Evolutionary conservation across 2,113 vertebrate species (phyloP), one percentile per base, ranked within the genome.

Genomic region (Lethenteron camtschaticum): DNA sequence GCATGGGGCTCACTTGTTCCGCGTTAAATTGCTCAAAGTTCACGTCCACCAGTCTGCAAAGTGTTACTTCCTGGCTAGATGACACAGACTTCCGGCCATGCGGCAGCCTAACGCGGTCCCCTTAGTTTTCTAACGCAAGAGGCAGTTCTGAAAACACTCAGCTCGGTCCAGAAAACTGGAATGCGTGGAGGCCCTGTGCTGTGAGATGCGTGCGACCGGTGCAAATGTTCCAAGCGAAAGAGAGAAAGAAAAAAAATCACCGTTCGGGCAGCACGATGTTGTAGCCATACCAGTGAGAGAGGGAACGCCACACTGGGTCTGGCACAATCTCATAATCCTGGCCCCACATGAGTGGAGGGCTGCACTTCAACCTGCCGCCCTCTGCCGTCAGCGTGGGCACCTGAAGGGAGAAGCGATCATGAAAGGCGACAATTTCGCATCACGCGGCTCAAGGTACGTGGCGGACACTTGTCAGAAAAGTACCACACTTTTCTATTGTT

Each of bases 261-360:
- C 8, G 63, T 66, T n/a, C 63, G 9, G 63, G 63, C 10, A 66
- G 63, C n/a, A 66, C 24, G 63, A 66, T n/a, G 63, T 66, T 66
- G 63, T 66, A 66, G 58, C 92, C 92, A 72, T 96, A 99, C 94
- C 94, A 99, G 75, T 96, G 92, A 79, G 90, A 96, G 73, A 99
- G 87, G 2, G 94, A 91, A 76, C 89, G 82, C 94, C 94, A 99
- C 2, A 99, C 92, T 8, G 92, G 88, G 75, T 99, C 94, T 74
- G 94, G 94, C 56, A 96, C 87, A 24, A 83, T 88, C 78, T 94
- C 81, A 74, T 95, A 96, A 77, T 95, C 87, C 76, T 81, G 81
- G 4, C 84, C 80, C 57, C 84, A 81, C 70, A 83, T 58, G 73
- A 89, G 69, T 69, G 85, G 83, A 58, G 85, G 79, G 55, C 83